Base-by-base conservation (phyloP, 2,113 vertebrate species). In the Propithecus coquereli region DNA sequence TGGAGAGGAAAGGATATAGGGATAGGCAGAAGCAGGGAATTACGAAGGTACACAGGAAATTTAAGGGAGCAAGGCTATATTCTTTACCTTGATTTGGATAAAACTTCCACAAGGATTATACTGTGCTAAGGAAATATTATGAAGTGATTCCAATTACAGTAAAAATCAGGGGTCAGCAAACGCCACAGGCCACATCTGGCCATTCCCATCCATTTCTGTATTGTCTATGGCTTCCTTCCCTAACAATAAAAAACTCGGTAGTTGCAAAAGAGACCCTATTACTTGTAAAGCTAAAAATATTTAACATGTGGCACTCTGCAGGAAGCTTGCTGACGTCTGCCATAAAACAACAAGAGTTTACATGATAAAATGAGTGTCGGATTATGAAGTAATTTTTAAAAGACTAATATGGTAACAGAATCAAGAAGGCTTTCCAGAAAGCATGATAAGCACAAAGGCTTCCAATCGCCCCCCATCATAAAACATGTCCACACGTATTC, bases 241-340 rank as follows among this genome's bases (percentile, higher is more conserved):
- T 32, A 40, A 27, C 43, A 74, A 74, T 20, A 34, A 59, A 45
- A 52, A 25, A 74, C 16, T 82, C 12, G 81, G 6, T 3, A 76
- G 45, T 17, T 45, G 5, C 18, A 66, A 73, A 84, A 87, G 40
- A 92, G 8, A 66, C 14, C 3, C 43, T 18, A 37, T 37, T 43
- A 82, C 37, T 34, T 76, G 8, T 20, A 84, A 81, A 97, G 65
- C 22, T 13, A 50, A 90, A 96, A 88, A 79, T 87, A 90, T 43
- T 68, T 76, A 94, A 16, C 7, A 74, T 6, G 8, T 45, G 40
- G 10, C 25, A 92, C 34, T 54, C 43, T 2, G 68, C 43, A 90
- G 25, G 57, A 79, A 81, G 14, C 43, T 34, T 90, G 54, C 27
- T 90, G 25, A 96, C 30, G 11, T 85, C 25, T 91, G 25, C 17